Evolutionary conservation across 2,888 invertebrate genomes (phyloP), one percentile per base, ranked within the genome.

Genomic region (Rhamnusium bicolor): DNA sequence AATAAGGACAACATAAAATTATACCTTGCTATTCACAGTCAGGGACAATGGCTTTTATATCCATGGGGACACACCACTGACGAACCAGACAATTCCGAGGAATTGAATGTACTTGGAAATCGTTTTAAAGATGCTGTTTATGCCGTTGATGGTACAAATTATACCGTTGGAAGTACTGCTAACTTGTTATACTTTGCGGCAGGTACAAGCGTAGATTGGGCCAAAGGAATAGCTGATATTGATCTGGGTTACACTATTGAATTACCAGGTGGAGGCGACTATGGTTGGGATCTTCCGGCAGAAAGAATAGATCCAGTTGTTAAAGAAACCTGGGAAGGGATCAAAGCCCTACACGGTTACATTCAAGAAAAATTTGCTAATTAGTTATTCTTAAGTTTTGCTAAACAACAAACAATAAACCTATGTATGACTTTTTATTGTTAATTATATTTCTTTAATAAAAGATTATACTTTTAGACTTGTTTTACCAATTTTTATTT

Each of bases 1-100:
- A 84, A 91, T 27, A 87, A 90, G 0, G 81, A 86, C 8, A 87
- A 89, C n/a, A 88, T 92, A 21, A 90, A 92, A 63, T 87, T 94
- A 72, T 96, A 94, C 84, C 82, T 95, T 8, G 92, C 93, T 0
- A 88, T 95, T 74, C 96, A 96, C 84, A 93, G 95, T 12, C 95
- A 90, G 80, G 95, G 94, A 10, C 90, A 91, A 76, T 92, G 91
- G 85, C 86, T 94, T 19, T 84, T 94, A 1, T 93, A 93, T 81
- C 92, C 93, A 0, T 94, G 92, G 92, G 93, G 93, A 1, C 92
- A 90, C 75, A 90, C 91, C 18, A 87, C 87, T 89, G 88, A 80
- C 79, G 84, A 85, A 1, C 89, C 92, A 62, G 89, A 88, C 4
- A 51, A 51, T 51, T 18, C 19, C 8, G 51, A 51, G 10, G 51